phyloP scores from a whole-genome alignment of 2,797 vertebrate genomes.

The Betta splendens region DNA sequence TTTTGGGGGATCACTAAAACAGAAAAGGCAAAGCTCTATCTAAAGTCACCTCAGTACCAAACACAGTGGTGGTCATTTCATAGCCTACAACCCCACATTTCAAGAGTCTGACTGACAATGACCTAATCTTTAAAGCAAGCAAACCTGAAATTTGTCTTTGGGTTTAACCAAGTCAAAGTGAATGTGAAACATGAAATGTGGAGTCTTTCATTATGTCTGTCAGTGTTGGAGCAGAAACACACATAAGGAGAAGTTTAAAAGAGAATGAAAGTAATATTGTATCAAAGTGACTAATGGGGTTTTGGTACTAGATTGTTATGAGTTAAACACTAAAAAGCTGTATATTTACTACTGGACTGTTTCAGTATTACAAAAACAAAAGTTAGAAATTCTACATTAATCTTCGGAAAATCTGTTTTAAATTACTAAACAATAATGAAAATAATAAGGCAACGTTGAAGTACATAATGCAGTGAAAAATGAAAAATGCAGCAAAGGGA shows the following conservation, averaged over 20 bases:
- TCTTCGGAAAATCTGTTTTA: neutral
- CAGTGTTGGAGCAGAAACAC: constrained; percentile 1
- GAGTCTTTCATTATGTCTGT: constrained; percentile 7
- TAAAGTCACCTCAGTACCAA: neutral
- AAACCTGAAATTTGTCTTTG: neutral
- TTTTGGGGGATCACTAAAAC: neutral
- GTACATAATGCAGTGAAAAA: too few species aligned
- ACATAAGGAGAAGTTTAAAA: neutral
- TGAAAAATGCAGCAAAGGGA: too few species aligned
- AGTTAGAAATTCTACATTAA: neutral
- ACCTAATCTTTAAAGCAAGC: constrained; percentile 11
- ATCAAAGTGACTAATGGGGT: constrained; percentile 9
- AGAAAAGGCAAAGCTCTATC: neutral
- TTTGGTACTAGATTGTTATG: constrained; percentile 4
- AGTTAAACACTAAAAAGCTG: constrained; percentile 1
- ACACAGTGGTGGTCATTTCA: neutral
- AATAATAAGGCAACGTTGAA: too few species aligned
- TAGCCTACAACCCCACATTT: too few species aligned
- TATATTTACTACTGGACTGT: neutral
- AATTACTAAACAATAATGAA: too few species aligned
- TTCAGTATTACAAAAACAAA: too few species aligned
- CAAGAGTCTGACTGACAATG: neutral
- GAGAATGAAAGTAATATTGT: constrained; percentile 15
- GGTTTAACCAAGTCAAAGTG: neutral
- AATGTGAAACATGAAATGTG: neutral